Percentiles rank a stretch among this genome's conserved stretches.
These are phyloP conservation scores for Eustalomyia histrio DNA, from an alignment of 2,888 invertebrate genomes.

Conservation along the genomic window DNA sequence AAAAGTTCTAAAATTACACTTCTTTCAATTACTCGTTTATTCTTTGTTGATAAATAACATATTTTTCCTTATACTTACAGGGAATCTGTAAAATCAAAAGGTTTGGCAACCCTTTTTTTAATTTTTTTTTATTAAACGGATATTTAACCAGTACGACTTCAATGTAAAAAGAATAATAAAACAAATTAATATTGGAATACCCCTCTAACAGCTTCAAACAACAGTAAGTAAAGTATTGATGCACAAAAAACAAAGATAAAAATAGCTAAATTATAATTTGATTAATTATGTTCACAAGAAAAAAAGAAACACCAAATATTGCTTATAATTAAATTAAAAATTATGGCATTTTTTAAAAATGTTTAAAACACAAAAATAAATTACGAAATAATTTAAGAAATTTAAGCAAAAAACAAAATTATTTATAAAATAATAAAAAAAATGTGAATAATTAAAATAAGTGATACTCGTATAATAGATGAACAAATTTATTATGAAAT, in stretches of 20 bases:
- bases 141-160: background rate
- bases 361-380: background rate
- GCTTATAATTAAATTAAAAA: background rate
- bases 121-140: background rate
- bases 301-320: background rate
- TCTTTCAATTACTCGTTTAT: too few relatives aligned
- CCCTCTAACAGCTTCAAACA: constrained; percentile 5
- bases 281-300: constrained; percentile 8
- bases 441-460: background rate
- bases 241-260: constrained; percentile 8
- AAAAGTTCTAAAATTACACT: too few relatives aligned
- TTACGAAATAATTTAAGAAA: background rate
- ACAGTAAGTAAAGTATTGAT: background rate
- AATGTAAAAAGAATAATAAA: constrained; percentile 8
- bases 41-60: too few relatives aligned
- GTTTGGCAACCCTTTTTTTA: too few relatives aligned
- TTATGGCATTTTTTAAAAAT: background rate
- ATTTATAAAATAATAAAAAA: background rate
- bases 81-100: too few relatives aligned
- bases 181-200: constrained; percentile 1
- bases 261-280: background rate
- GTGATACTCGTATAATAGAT: background rate
- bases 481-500: background rate
- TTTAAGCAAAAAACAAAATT: background rate
- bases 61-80: too few relatives aligned